Percentiles rank a stretch among this genome's conserved stretches.
These are phyloP conservation scores for Cheilosia impressa DNA, from an alignment of 2,888 invertebrate species.

Conservation along the genomic window DNA sequence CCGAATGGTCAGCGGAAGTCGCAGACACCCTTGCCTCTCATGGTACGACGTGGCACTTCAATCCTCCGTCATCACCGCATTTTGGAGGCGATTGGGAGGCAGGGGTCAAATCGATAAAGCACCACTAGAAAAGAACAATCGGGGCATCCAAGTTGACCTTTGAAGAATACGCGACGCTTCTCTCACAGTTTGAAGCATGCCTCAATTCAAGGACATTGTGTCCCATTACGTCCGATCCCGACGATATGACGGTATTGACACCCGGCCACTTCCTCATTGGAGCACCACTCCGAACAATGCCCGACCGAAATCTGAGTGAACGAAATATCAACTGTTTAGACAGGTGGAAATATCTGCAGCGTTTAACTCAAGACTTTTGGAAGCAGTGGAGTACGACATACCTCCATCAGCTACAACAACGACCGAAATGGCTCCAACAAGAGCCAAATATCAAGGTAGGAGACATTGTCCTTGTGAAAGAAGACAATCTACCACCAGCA, in stretches of 20 bases:
- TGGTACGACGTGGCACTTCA: slow-evolving; percentile 16
- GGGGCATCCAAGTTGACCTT: background rate
- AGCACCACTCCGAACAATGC: background rate
- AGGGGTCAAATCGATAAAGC: slow-evolving; percentile 24
- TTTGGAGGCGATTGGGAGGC: slow-evolving; percentile 11
- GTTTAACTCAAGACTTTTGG: slow-evolving; percentile 52
- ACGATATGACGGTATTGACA: slow-evolving; percentile 34
- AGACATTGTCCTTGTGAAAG: background rate
- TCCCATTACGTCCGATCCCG: slow-evolving; percentile 1
- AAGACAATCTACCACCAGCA: too few relatives aligned
- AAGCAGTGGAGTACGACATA: slow-evolving; percentile 61
- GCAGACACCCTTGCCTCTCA: background rate
- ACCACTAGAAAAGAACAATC: slow-evolving; percentile 20
- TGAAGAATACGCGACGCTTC: slow-evolving; percentile 2
- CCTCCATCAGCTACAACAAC: slow-evolving; percentile 55
- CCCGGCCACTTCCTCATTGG: slow-evolving; percentile 11
- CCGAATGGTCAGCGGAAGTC: slow-evolving; percentile 24
- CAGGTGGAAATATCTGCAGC: slow-evolving; percentile 36
- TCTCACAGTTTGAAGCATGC: background rate
- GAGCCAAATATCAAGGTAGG: slow-evolving; percentile 18
- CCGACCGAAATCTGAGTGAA: slow-evolving; percentile 11
- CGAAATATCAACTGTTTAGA: slow-evolving; percentile 20
- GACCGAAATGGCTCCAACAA: slow-evolving; percentile 45
- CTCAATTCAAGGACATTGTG: slow-evolving; percentile 31
- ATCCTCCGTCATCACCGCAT: slow-evolving; percentile 18